These are phyloP conservation scores for Esperia sulphurella DNA, from an alignment of 2,888 invertebrate species.

Conservation along the genomic window DNA sequence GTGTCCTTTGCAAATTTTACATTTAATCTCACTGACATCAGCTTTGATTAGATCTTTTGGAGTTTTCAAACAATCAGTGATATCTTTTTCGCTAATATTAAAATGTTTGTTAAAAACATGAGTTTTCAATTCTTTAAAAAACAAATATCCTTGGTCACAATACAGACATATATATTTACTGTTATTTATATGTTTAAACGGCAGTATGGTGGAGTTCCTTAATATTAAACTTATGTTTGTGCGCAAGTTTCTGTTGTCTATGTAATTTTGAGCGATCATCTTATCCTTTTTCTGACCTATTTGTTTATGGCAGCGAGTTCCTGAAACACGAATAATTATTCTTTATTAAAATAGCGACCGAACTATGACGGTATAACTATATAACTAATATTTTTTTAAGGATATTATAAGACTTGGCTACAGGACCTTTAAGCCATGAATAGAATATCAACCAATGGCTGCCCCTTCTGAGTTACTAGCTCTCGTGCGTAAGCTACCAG, in stretches of 20 bases:
- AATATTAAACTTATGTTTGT: constrained; percentile 18
- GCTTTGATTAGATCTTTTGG: constrained; percentile 27
- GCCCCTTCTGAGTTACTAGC: too few species aligned
- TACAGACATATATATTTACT: constrained; percentile 22
- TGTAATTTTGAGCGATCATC: constrained; percentile 11
- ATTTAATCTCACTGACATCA: constrained; percentile 23
- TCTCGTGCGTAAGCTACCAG: too few species aligned
- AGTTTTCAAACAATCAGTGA: constrained; percentile 15
- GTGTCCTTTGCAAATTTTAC: constrained; percentile 18
- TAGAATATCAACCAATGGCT: too few species aligned
- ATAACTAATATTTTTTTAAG: too few species aligned
- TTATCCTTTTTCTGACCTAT: too few species aligned
- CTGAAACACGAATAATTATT: not conserved
- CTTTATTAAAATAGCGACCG: not conserved
- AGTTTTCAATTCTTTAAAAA: constrained; percentile 15
- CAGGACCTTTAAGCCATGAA: too few species aligned
- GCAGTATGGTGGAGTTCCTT: constrained; percentile 12
- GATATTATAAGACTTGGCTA: too few species aligned
- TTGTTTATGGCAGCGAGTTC: too few species aligned
- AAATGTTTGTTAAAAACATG: constrained; percentile 10
- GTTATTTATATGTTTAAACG: constrained; percentile 14
- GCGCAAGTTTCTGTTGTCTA: constrained; percentile 14
- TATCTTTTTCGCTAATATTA: constrained; percentile 10
- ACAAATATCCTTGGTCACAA: constrained; percentile 19
- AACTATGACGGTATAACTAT: too few species aligned